Conservation (phyloP, 2,888 invertebrate genomes). For the Sinopyrophorus schimmeli region DNA sequence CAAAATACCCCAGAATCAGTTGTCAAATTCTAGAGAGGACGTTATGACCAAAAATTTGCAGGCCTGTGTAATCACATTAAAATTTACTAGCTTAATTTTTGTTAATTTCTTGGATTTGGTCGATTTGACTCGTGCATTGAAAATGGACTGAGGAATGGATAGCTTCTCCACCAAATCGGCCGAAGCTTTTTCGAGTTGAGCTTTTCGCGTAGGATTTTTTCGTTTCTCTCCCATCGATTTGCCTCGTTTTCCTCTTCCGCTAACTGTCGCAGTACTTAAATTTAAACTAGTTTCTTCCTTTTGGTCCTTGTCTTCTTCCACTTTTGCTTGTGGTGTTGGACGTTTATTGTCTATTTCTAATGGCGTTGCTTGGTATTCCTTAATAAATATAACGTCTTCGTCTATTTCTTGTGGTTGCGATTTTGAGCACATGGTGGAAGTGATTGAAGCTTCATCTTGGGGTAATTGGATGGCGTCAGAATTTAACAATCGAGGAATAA, state of each 20-base stretch:
- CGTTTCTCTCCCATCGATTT: slow-evolving; percentile 10
- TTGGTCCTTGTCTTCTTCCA: slow-evolving; percentile 5
- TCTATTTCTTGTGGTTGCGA: slow-evolving; percentile 18
- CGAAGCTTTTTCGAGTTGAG: slow-evolving; percentile 38
- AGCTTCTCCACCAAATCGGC: slow-evolving; percentile 33
- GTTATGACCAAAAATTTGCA: too few species aligned
- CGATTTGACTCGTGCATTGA: slow-evolving; percentile 22
- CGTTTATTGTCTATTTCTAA: background rate
- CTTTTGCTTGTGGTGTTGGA: slow-evolving; percentile 9
- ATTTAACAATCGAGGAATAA: background rate
- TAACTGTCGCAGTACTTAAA: slow-evolving; percentile 1
- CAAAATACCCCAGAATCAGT: too few species aligned
- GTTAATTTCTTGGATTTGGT: slow-evolving; percentile 13
- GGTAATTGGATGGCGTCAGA: too few species aligned
- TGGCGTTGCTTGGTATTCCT: too few species aligned
- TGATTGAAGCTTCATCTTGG: too few species aligned
- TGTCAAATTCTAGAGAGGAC: too few species aligned
- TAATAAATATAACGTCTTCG: slow-evolving; percentile 44
- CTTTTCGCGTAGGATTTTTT: slow-evolving; percentile 41
- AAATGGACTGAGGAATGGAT: slow-evolving; percentile 27
- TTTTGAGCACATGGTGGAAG: too few species aligned
- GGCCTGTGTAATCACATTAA: too few species aligned
- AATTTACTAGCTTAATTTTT: too few species aligned
- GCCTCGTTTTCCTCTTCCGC: slow-evolving; percentile 4
- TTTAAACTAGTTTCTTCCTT: slow-evolving; percentile 10